Conservation (phyloP, 2,888 invertebrate genomes). For the Halictus ligatus region DNA sequence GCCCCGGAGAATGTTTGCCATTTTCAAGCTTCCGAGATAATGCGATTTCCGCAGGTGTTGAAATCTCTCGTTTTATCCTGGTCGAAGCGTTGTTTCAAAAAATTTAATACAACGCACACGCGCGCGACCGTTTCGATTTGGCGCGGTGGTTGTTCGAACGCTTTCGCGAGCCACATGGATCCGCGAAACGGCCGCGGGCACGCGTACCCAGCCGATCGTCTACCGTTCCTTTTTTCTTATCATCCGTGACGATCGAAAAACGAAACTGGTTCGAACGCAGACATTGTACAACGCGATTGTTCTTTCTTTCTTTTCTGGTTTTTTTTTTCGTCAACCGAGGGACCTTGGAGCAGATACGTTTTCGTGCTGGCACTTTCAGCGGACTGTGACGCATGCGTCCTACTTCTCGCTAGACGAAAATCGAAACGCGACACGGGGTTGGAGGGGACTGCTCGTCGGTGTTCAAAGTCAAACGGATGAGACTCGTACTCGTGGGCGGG, state of each 20-base stretch:
- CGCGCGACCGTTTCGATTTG: no score
- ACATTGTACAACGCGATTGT: background rate
- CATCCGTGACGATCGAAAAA: background rate
- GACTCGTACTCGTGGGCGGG: background rate
- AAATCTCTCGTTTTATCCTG: background rate
- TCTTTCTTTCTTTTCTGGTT: background rate
- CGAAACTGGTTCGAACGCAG: background rate
- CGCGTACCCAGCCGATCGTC: background rate
- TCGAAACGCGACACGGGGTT: background rate
- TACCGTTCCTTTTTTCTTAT: background rate
- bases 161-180: background rate
- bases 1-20: background rate
- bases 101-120: background rate
- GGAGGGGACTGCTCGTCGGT: background rate
- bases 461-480: constrained; percentile 7
- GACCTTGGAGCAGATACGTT: constrained; percentile 42
- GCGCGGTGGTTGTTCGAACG: background rate
- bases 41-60: background rate
- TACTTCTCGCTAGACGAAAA: constrained; percentile 54
- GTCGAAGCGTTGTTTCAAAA: background rate
- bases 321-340: background rate
- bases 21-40: background rate
- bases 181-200: background rate
- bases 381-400: constrained; percentile 49
- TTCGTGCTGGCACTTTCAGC: constrained; percentile 46